Conservation (phyloP, 2,888 invertebrate species). For the Lochmaea crataegi region DNA sequence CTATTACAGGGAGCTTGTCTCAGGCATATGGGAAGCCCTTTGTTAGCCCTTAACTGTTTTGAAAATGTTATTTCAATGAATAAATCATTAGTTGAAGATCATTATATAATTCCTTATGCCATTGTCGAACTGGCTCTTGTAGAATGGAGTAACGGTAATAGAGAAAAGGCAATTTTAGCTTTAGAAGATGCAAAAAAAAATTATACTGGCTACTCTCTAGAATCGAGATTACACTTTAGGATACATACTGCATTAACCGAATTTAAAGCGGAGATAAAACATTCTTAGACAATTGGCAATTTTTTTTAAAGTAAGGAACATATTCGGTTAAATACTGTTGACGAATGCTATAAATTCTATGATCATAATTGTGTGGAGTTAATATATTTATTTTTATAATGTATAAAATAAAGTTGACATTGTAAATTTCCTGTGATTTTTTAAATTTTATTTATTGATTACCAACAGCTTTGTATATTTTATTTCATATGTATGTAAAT, state of each 20-base stretch:
- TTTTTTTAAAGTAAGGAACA: background rate
- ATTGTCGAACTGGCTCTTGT: conserved; percentile 87
- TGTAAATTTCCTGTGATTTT: too few species aligned
- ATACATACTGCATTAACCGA: conserved; percentile 80
- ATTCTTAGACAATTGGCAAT: background rate
- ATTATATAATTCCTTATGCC: conserved; percentile 87
- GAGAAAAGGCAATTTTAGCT: conserved; percentile 74
- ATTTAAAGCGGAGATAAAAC: conserved; percentile 60
- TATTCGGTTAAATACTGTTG: too few species aligned
- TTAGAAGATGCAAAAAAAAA: conserved; percentile 89
- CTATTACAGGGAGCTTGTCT: conserved; percentile 87
- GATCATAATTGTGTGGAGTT: too few species aligned
- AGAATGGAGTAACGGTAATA: conserved; percentile 76
- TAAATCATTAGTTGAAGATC: conserved; percentile 82
- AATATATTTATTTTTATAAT: too few species aligned
- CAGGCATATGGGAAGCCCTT: conserved; percentile 79
- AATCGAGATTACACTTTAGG: conserved; percentile 90
- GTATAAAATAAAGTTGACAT: too few species aligned
- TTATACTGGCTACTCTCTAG: conserved; percentile 87
- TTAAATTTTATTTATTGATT: too few species aligned
- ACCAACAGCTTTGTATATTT: too few species aligned
- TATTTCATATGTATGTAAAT: too few species aligned
- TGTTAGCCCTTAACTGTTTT: conserved; percentile 82
- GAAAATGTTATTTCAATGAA: conserved; percentile 73
- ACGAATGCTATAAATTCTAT: too few species aligned